Conservation (phyloP, 64 coral and sea anemone species). For the Porites australiensis region DNA sequence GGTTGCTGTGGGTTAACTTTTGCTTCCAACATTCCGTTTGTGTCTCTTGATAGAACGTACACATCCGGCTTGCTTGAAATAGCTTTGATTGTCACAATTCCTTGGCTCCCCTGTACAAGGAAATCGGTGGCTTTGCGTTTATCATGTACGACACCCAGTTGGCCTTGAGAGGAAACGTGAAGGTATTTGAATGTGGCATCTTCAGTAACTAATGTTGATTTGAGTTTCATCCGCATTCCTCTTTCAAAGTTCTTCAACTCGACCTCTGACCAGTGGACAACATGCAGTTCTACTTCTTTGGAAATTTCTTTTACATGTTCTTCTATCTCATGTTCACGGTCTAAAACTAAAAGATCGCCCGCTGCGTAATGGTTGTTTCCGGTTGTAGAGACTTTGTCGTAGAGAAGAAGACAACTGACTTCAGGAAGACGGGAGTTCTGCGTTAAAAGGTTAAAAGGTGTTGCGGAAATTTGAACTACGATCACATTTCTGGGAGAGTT, state of each 20-base stretch:
- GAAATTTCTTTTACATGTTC: neutral
- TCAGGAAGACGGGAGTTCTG: conserved; percentile 55
- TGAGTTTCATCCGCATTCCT: conserved; percentile 46
- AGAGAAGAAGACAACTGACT: neutral
- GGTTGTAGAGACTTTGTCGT: neutral
- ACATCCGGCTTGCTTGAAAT: neutral
- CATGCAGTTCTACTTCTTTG: conserved; percentile 37
- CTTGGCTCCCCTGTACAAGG: conserved; percentile 28
- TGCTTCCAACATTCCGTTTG: neutral
- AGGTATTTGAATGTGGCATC: no score
- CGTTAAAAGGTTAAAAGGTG: conserved; percentile 57
- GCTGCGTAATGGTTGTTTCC: neutral
- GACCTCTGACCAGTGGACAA: conserved; percentile 65
- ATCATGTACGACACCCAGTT: neutral
- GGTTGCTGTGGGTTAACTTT: neutral
- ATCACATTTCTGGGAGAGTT: conserved; percentile 44
- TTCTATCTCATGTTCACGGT: neutral
- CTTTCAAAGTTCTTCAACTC: conserved; percentile 54
- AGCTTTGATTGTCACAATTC: conserved; percentile 25
- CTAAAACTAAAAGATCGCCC: neutral
- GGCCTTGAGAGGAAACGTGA: neutral
- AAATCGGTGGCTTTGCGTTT: neutral
- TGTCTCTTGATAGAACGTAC: neutral
- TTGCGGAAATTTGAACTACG: conserved; percentile 61
- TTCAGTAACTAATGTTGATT: conserved; percentile 15